A percentile compares a stretch with the other conserved stretches of the same genome.
Conservation (phyloP, 2,797 vertebrate species). For the Podarcis lilfordi region DNA sequence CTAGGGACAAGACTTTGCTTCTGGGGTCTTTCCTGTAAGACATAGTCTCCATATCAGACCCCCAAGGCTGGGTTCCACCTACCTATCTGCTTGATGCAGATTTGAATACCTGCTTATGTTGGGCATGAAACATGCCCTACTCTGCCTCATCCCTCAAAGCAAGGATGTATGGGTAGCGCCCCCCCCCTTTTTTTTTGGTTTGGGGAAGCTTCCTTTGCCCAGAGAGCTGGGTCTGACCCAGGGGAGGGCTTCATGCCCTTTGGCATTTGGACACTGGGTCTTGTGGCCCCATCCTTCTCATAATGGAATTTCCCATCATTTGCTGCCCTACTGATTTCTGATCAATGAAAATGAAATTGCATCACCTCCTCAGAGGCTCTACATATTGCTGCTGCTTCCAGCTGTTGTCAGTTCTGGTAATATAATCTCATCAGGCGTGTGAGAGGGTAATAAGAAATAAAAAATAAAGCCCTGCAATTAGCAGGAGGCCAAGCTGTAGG, state of each 20-base stretch:
- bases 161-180: background rate
- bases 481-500: conserved; percentile 74
- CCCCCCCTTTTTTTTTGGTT: background rate
- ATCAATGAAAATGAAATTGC: conserved; percentile 89
- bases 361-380: conserved; percentile 84
- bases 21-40: background rate
- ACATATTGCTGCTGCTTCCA: conserved; percentile 74
- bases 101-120: background rate
- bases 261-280: conserved; percentile 63
- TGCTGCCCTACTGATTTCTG: conserved; percentile 87
- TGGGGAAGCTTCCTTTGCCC: conserved; percentile 14
- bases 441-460: conserved; percentile 84
- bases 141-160: no score
- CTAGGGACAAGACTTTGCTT: background rate
- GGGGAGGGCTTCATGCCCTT: background rate
- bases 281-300: conserved; percentile 72
- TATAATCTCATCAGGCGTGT: conserved; percentile 84
- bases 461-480: conserved; percentile 84
- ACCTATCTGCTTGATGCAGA: no score
- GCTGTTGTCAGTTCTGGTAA: conserved; percentile 87
- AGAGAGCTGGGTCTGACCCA: background rate
- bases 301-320: conserved; percentile 88
- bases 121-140: background rate
- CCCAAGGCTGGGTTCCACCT: background rate
- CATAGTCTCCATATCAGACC: background rate